Evolutionary conservation across 2,113 vertebrate genomes (phyloP).

Genomic region (Sitta europaea): DNA sequence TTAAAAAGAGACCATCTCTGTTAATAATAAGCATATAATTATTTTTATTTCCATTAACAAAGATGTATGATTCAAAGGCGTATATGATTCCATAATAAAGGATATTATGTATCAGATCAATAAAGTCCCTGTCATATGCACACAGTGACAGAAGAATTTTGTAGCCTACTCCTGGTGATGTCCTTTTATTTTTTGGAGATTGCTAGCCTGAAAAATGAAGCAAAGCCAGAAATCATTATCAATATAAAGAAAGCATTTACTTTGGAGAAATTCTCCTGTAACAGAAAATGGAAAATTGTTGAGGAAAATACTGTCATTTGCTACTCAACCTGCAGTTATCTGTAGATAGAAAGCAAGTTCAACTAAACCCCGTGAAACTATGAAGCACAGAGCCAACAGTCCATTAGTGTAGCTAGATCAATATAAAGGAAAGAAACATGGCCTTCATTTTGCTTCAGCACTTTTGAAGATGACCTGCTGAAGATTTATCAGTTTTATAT

Average conservation of each 20-base stretch:
- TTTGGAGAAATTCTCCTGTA: not conserved
- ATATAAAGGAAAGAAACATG: slow-evolving; percentile 45
- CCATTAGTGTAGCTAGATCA: slow-evolving; percentile 40
- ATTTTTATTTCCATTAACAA: not conserved
- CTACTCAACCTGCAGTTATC: not conserved
- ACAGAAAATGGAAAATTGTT: not conserved
- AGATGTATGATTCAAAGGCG: not conserved
- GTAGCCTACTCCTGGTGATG: not conserved
- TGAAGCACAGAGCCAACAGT: not conserved
- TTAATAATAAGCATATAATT: not conserved
- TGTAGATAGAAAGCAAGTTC: not conserved
- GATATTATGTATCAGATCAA: not conserved
- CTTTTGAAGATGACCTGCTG: not conserved
- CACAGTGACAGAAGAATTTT: not conserved
- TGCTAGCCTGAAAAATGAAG: not conserved
- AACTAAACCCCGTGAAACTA: not conserved
- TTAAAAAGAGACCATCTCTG: not conserved
- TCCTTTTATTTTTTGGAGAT: not conserved
- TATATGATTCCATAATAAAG: not conserved
- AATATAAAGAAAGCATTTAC: not conserved
- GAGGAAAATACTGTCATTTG: not conserved
- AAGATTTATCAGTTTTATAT: slow-evolving; percentile 53
- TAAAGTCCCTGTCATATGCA: not conserved
- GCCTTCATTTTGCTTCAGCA: slow-evolving; percentile 22
- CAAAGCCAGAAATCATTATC: not conserved